Percentiles rank a stretch among this genome's conserved stretches.
Conservation (phyloP, 2,113 vertebrate genomes). For the Vicugna pacos region DNA sequence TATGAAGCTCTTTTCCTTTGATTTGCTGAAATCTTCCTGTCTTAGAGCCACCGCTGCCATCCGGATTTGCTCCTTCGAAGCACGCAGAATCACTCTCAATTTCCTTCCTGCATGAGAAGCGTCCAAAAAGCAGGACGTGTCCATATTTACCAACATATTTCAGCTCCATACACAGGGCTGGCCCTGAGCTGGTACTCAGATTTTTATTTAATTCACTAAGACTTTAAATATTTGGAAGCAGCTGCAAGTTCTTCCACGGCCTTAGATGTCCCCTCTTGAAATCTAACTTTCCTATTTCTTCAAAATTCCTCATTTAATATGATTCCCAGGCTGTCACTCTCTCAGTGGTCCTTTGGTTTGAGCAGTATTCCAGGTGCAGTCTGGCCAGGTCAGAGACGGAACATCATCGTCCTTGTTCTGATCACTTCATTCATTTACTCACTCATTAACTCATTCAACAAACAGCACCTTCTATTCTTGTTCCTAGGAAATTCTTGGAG, state of each 20-base stretch:
- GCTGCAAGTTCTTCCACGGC: background rate
- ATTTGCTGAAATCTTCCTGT: background rate
- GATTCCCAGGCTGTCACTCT: too few species aligned
- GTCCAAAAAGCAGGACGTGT: background rate
- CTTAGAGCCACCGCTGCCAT: too few species aligned
- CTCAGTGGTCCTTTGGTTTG: background rate
- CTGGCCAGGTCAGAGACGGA: background rate
- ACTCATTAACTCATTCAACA: background rate
- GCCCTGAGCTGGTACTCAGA: background rate
- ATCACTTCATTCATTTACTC: background rate
- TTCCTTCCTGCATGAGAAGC: background rate
- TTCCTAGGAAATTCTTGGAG: constrained; percentile 29
- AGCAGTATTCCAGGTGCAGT: background rate
- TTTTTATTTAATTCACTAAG: background rate
- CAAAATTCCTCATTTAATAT: background rate
- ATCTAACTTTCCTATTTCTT: background rate
- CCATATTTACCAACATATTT: background rate
- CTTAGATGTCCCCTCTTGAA: background rate
- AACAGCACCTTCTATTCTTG: background rate
- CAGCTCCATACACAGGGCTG: too few species aligned
- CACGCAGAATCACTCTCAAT: background rate
- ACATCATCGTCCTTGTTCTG: background rate
- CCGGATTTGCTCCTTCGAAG: background rate
- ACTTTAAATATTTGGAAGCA: constrained; percentile 15
- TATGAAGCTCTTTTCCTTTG: background rate